Base-by-base conservation (phyloP, 2,888 invertebrate species). In the Drosophila pseudotalamancana region DNA sequence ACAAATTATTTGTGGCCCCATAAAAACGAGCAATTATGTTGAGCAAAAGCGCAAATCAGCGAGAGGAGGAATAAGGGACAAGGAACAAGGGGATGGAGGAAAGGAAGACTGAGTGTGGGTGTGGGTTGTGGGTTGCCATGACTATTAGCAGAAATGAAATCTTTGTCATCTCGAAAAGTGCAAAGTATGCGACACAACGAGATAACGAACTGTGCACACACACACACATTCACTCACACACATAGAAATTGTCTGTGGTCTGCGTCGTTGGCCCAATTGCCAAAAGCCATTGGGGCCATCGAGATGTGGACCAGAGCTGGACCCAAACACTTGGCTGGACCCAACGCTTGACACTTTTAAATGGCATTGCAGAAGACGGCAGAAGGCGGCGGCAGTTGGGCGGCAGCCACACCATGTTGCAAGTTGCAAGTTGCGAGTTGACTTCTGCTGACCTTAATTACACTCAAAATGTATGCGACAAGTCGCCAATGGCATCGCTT, bases 361-460 rank as follows among this genome's bases (percentile, higher is more conserved):
- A 59, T 40, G 37, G 59, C 37, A 35, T 34, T 39, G 50, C 59
- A 40, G 34, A 25, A 6, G 32, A 27, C n/a, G 35, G 21, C 12
- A 27, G 32, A n/a, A 1, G 43, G 18, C 6, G 27, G n/a, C 11
- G 19, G n/a, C 5, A 6, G 34, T 6, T 5, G 12, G 46, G 40
- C 50, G 48, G 48, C 29, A 34, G 59, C 49, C 31, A 59, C 65
- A 70, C 46, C 72, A 65, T 71, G n/a, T n/a, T n/a, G n/a, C n/a
- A n/a, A n/a, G n/a, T 27, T 27, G 35, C 71, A 66, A 75, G 75
- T 75, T 79, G 75, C 75, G 56, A 67, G 82, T 78, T 78, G 77
- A 82, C 77, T 78, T 82, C 71, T 61, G 78, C 51, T 78, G 77
- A 78, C 77, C 82, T 78, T 78, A 78, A 78, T 78, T 78, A 78